Evolutionary conservation across 2,797 vertebrate species (phyloP).

Genomic region (Microhierax caerulescens): DNA sequence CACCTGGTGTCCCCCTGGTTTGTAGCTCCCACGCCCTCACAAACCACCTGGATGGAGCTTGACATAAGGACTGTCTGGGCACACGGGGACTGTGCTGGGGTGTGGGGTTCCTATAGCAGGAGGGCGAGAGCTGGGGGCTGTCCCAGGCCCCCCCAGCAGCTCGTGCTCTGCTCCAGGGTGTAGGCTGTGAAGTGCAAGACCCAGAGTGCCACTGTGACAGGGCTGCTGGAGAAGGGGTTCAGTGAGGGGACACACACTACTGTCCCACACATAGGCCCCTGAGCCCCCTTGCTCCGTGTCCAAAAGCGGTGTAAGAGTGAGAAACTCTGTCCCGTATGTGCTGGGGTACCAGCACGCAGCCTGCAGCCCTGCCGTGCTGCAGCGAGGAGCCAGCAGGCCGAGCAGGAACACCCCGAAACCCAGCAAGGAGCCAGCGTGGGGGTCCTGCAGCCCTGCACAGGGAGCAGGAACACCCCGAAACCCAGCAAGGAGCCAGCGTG

Average conservation of each 20-base stretch:
- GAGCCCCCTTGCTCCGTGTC: neutral
- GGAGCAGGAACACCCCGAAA: neutral
- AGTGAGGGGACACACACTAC: neutral
- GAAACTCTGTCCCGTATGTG: accelerated
- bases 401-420: neutral
- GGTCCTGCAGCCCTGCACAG: neutral
- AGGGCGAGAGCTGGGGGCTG: neutral
- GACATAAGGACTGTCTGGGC: neutral
- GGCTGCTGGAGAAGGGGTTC: neutral
- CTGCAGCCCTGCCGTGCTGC: accelerated
- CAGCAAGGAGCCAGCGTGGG: accelerated
- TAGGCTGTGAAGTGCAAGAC: neutral
- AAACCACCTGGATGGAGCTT: neutral
- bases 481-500: accelerated
- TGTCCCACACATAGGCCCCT: neutral
- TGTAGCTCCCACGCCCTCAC: neutral
- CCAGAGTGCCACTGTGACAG: accelerated
- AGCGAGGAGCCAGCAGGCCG: neutral
- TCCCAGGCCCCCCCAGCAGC: neutral
- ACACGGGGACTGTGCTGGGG: too few relatives aligned
- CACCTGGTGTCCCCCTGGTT: too few relatives aligned
- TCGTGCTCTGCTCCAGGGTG: neutral
- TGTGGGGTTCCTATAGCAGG: neutral
- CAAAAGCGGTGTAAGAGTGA: neutral
- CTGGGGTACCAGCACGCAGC: neutral